Percentiles rank a stretch among this genome's conserved stretches.
phyloP scores from a whole-genome alignment of 2,113 vertebrate species.

The Smithornis capensis region DNA sequence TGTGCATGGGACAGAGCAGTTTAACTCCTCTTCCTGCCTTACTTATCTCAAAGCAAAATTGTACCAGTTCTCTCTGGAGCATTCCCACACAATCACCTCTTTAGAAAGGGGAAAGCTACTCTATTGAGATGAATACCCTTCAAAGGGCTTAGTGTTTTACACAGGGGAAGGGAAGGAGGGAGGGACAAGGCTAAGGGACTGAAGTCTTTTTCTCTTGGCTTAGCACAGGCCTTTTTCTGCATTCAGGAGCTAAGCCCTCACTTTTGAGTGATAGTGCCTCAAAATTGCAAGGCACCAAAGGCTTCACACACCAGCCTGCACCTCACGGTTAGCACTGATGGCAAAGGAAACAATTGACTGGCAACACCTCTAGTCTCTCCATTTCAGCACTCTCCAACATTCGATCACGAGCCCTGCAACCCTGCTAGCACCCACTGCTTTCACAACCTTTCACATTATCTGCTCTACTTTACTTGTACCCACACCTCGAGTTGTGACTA shows the following conservation, averaged over 20 bases:
- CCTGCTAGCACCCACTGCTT: neutral
- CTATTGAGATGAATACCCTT: conserved; percentile 42
- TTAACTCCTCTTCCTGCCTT: conserved; percentile 63
- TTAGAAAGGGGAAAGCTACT: conserved; percentile 28
- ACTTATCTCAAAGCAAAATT: conserved; percentile 63
- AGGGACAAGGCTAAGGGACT: neutral
- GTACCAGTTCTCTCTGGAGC: conserved; percentile 46
- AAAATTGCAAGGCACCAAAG: neutral
- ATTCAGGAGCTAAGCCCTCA: neutral
- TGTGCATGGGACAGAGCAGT: conserved; percentile 49
- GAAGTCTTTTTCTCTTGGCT: neutral
- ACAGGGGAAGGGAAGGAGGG: neutral
- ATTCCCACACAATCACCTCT: conserved; percentile 46
- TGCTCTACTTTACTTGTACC: neutral
- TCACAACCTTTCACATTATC: neutral
- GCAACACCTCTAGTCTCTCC: neutral
- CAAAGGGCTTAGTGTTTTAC: conserved; percentile 46
- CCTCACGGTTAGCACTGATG: neutral
- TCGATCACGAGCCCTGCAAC: neutral
- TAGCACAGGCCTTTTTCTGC: neutral
- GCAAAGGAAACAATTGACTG: neutral
- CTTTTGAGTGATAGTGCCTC: neutral
- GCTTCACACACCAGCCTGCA: neutral
- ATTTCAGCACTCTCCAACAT: neutral
- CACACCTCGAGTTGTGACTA: neutral